Conservation (phyloP, 2,888 invertebrate genomes). For the Lordiphosa andalusiaca region DNA sequence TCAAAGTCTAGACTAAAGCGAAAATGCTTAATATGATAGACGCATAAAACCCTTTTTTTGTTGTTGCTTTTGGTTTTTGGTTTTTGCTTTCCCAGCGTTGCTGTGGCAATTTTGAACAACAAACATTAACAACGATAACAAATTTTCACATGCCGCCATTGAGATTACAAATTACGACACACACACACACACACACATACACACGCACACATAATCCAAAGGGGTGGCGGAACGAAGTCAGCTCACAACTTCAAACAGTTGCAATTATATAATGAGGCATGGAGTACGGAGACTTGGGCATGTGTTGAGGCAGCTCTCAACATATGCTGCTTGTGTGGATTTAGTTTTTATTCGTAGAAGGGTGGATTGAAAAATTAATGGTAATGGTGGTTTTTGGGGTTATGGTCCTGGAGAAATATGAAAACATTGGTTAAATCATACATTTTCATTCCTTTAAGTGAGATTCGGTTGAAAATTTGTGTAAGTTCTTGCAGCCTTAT, state of each 20-base stretch:
- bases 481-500: no score
- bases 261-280: conserved; percentile 65
- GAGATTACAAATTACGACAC: conserved; percentile 68
- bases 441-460: no score
- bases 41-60: conserved; percentile 53
- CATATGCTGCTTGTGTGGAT: conserved; percentile 19
- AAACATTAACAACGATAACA: conserved; percentile 65
- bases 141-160: conserved; percentile 53
- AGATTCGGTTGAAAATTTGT: no score
- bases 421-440: no score
- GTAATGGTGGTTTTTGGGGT: no score
- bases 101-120: conserved; percentile 59
- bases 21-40: conserved; percentile 53
- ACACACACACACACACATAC: conserved; percentile 10
- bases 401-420: no score
- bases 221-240: conserved; percentile 4
- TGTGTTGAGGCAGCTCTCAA: conserved; percentile 16
- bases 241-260: conserved; percentile 63
- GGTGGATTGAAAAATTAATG: conserved; percentile 25
- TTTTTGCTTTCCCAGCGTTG: conserved; percentile 31
- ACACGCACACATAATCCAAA: neutral
- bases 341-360: conserved; percentile 20
- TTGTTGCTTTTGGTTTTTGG: conserved; percentile 32
- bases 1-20: conserved; percentile 53
- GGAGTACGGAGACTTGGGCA: conserved; percentile 23